Evolutionary conservation across 2,113 vertebrate species (phyloP).

Genomic region (Psilopsiagon aymara): DNA sequence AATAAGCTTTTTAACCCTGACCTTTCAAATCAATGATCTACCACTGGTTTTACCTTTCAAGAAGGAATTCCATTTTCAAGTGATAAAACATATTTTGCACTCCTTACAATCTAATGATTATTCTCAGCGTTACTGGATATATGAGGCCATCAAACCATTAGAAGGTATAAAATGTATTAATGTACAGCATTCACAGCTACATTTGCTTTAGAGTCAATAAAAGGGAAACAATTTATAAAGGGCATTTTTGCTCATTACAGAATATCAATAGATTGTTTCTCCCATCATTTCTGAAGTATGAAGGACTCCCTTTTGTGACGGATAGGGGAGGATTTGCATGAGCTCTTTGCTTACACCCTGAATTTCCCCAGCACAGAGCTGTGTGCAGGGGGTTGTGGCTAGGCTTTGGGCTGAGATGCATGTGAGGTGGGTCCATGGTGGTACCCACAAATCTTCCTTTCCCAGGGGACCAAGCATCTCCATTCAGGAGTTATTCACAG

Average conservation of each 20-base stretch:
- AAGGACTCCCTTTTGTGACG: conserved; percentile 54
- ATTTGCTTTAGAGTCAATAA: conserved; percentile 80
- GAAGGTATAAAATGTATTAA: conserved; percentile 76
- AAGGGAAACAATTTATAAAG: conserved; percentile 77
- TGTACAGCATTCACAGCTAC: conserved; percentile 63
- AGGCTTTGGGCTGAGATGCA: not conserved
- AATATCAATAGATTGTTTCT: conserved; percentile 72
- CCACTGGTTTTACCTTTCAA: conserved; percentile 76
- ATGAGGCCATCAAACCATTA: conserved; percentile 76
- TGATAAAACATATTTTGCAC: conserved; percentile 73
- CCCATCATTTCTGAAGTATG: conserved; percentile 60
- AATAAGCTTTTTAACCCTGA: conserved; percentile 78
- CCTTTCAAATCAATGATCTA: conserved; percentile 77
- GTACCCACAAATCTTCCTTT: not conserved
- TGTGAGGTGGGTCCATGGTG: not conserved
- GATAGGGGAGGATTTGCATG: conserved; percentile 43
- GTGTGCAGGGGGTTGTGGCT: not conserved
- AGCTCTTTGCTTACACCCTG: not conserved
- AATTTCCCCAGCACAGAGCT: not conserved
- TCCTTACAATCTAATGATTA: conserved; percentile 73
- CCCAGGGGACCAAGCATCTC: not conserved
- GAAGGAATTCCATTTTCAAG: conserved; percentile 76
- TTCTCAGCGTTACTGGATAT: conserved; percentile 68
- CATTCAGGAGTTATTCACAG: not conserved
- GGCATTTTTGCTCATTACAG: conserved; percentile 62